These are phyloP conservation scores for Corythaixoides concolor DNA, from an alignment of 2,113 vertebrate genomes.

Conservation along the genomic window DNA sequence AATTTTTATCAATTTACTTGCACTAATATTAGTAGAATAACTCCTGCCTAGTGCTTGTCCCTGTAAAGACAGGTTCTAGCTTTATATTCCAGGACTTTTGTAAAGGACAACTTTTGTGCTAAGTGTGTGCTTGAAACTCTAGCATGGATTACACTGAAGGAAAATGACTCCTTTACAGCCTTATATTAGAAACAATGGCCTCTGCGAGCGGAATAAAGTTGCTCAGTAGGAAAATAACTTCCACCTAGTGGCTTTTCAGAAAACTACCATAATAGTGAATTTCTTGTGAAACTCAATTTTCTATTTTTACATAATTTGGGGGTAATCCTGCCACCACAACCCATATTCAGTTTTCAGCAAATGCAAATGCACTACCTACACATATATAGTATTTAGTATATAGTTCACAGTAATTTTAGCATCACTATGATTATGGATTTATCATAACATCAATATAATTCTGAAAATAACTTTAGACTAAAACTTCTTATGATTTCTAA, in stretches of 20 bases:
- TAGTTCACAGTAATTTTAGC: background rate
- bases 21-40: background rate
- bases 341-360: background rate
- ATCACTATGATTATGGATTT: background rate
- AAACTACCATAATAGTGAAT: conserved; percentile 27
- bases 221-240: conserved; percentile 54
- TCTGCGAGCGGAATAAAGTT: background rate
- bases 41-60: background rate
- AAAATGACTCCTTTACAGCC: background rate
- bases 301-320: background rate
- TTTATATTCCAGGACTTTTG: background rate
- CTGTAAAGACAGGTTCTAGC: background rate
- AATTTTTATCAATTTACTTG: background rate
- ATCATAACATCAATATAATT: background rate
- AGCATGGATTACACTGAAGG: background rate
- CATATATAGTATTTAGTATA: background rate
- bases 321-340: background rate
- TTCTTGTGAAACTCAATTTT: background rate
- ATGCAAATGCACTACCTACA: background rate
- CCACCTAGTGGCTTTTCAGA: conserved; percentile 63
- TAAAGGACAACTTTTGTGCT: background rate
- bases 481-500: conserved; percentile 4
- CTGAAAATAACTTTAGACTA: background rate
- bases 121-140: background rate
- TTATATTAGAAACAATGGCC: background rate